Conservation (phyloP, 2,113 vertebrate species). For the Eurystomus gularis region DNA sequence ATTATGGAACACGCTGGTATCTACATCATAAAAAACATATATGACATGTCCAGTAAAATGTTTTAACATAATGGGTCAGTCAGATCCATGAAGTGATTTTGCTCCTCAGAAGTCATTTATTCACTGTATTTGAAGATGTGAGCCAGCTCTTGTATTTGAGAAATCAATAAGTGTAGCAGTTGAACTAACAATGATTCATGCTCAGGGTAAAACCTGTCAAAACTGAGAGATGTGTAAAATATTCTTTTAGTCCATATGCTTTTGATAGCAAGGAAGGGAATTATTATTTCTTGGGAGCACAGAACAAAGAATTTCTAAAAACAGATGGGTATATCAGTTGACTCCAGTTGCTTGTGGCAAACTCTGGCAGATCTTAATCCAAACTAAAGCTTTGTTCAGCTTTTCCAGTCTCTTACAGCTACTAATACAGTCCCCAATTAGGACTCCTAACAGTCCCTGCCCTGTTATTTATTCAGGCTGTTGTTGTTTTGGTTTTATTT, state of each 20-base stretch:
- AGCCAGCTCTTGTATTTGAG: not conserved
- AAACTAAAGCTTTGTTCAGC: not conserved
- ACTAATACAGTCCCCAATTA: not conserved
- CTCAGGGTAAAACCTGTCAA: not conserved
- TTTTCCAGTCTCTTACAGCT: not conserved
- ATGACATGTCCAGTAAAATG: not conserved
- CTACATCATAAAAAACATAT: not conserved
- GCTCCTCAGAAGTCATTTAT: not conserved
- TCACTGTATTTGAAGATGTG: not conserved
- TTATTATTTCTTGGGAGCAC: not conserved
- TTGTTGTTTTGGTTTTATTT: not conserved
- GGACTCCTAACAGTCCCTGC: not conserved
- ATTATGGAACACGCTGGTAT: not conserved
- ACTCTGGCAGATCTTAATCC: not conserved
- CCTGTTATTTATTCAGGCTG: not conserved
- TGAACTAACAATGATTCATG: not conserved
- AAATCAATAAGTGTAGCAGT: not conserved
- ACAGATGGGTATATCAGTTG: not conserved
- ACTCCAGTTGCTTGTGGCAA: not conserved
- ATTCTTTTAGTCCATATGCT: not conserved
- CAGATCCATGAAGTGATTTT: not conserved
- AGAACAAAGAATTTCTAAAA: not conserved
- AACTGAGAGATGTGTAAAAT: not conserved
- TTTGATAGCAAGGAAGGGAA: not conserved
- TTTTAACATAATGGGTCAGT: not conserved